Percentiles rank a stretch among this genome's conserved stretches.
These are phyloP conservation scores for Ceryle rudis DNA, from an alignment of 2,797 vertebrate species.

Conservation along the genomic window DNA sequence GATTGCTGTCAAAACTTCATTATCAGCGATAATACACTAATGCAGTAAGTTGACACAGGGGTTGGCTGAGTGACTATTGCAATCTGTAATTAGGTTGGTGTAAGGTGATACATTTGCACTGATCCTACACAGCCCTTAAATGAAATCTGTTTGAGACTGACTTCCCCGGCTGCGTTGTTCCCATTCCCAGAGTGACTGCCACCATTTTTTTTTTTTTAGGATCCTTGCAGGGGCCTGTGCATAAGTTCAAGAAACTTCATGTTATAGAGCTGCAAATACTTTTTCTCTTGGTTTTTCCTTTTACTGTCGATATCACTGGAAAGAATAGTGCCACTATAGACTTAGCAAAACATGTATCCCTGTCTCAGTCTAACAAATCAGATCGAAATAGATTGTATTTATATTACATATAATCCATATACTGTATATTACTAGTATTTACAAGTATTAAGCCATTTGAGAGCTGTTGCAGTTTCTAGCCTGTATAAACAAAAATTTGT, in stretches of 20 bases:
- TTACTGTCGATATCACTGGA: background rate
- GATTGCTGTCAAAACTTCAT: slow-evolving; percentile 74
- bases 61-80: slow-evolving; percentile 67
- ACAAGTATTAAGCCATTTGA: background rate
- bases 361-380: slow-evolving; percentile 7
- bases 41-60: slow-evolving; percentile 55
- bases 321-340: background rate
- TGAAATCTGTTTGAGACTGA: slow-evolving; percentile 57
- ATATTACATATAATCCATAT: background rate
- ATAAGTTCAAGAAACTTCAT: background rate
- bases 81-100: slow-evolving; percentile 58
- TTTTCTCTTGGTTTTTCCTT: background rate
- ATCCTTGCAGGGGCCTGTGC: background rate
- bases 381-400: background rate
- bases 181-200: background rate
- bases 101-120: slow-evolving; percentile 52
- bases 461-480: background rate
- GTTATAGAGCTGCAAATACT: background rate
- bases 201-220: background rate
- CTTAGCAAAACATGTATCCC: background rate
- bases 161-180: background rate
- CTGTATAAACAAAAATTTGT: background rate
- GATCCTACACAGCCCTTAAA: slow-evolving; percentile 40
- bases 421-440: background rate
- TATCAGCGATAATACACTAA: slow-evolving; percentile 70